Base-by-base conservation (phyloP, 2,888 invertebrate species). In the Argyresthia goedartella region DNA sequence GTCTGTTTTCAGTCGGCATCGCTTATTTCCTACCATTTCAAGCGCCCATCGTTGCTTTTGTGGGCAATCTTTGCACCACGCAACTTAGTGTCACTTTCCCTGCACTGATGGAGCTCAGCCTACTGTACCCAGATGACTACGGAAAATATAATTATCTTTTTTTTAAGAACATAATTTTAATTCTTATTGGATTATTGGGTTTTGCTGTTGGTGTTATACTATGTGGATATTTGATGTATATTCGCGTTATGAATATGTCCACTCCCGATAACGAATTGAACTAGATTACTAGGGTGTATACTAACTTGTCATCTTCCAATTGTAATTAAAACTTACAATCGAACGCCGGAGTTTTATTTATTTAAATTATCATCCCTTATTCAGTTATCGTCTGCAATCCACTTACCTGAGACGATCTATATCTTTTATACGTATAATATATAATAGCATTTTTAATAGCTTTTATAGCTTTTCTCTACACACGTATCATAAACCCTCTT, bases 1-100 rank as follows among this genome's bases (percentile, higher is more conserved):
- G 25, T 25, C 25, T 25, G 25, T 36, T 72, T 76, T 54, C 73
- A 81, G 81, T 80, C 67, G 0, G 61, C 0, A 56, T 77, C n/a
- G 60, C 67, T 49, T 76, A 72, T 55, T 1, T 62, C 0, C 53
- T 73, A 8, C 77, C 78, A 3, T 71, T 71, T 45, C 81, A 80
- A 73, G 76, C 66, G 0, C 71, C 79, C 0, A 67, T 80, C 52
- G 70, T 81, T 1, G 73, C 78, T 0, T 76, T 80, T 50, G 73
- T 76, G 9, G 80, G 80, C 0, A 75, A 70, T 52, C 57, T 79
- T 1, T 78, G 77, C 55, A 76, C 77, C 0, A 66, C 72, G 0
- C 54, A 74, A 52, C 57, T 78, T 4, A 65, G 71, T 0, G 53
- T 81, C 0, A 70, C 80, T 0, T 81, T 75, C 51, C 81, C 81